Conservation (phyloP, 2,797 vertebrate genomes). For the Squalus acanthias region DNA sequence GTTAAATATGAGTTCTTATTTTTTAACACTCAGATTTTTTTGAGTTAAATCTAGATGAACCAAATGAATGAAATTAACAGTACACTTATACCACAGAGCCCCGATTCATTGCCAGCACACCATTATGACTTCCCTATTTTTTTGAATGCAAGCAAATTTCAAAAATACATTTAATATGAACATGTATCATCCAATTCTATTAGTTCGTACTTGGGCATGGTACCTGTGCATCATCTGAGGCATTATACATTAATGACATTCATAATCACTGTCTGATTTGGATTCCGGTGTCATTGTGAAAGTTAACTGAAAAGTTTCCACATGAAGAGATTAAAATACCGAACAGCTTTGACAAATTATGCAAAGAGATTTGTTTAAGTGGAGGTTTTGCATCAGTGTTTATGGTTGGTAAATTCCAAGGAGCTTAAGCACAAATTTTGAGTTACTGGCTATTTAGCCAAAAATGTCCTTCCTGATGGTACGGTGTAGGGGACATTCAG, state of each 20-base stretch:
- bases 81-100: neutral
- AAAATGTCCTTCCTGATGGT: neutral
- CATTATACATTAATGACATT: neutral
- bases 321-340: constrained; percentile 1
- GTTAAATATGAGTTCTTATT: neutral
- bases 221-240: neutral
- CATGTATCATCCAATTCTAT: neutral
- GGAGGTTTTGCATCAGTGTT: neutral
- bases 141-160: constrained; percentile 9
- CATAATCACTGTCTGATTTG: neutral
- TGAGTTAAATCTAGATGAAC: neutral
- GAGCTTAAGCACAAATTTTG: neutral
- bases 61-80: constrained; percentile 14
- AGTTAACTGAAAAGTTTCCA: neutral
- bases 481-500: neutral
- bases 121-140: neutral
- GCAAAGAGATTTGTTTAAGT: neutral
- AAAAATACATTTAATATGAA: neutral
- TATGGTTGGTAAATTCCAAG: neutral
- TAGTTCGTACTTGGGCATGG: neutral
- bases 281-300: neutral
- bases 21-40: neutral
- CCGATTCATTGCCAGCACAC: neutral
- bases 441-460: neutral
- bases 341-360: constrained; percentile 28